These are phyloP conservation scores for Cynocephalus volans DNA, from an alignment of 2,113 vertebrate genomes.

Conservation along the genomic window DNA sequence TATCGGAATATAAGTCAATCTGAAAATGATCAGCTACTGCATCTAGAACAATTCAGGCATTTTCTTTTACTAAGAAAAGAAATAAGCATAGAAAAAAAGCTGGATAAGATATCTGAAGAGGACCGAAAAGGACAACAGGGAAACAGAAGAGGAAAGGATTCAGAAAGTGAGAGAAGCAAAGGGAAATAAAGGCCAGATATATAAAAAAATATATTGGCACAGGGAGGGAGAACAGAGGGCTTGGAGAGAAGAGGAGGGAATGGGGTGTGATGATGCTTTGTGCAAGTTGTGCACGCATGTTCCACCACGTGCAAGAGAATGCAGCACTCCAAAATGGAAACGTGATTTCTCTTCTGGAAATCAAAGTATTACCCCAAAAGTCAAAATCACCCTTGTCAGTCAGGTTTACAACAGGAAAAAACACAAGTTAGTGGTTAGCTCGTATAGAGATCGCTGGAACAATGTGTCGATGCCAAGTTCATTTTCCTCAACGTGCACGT, in stretches of 20 bases:
- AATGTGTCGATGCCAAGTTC: rapidly evolving
- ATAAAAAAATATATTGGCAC: rapidly evolving
- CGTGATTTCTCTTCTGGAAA: neutral
- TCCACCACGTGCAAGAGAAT: neutral
- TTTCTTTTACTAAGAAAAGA: neutral
- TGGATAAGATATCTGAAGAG: neutral
- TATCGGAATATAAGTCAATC: rapidly evolving
- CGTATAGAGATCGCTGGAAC: neutral
- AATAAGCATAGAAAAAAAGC: neutral
- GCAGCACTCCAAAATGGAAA: neutral
- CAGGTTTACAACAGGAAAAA: neutral
- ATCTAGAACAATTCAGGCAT: neutral
- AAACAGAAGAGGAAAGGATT: neutral
- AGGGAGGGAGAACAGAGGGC: rapidly evolving
- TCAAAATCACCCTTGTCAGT: neutral
- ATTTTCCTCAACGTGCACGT: neutral
- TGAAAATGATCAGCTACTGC: neutral
- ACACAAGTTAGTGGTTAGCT: too few relatives aligned
- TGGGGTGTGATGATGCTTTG: too few relatives aligned
- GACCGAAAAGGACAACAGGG: neutral
- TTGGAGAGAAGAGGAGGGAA: neutral
- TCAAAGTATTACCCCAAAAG: neutral
- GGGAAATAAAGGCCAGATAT: neutral
- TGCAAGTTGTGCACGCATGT: rapidly evolving
- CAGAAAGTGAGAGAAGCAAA: neutral